These are phyloP conservation scores for Bombus balteatus DNA, from an alignment of 1,140 invertebrate genomes.

Conservation along the genomic window DNA sequence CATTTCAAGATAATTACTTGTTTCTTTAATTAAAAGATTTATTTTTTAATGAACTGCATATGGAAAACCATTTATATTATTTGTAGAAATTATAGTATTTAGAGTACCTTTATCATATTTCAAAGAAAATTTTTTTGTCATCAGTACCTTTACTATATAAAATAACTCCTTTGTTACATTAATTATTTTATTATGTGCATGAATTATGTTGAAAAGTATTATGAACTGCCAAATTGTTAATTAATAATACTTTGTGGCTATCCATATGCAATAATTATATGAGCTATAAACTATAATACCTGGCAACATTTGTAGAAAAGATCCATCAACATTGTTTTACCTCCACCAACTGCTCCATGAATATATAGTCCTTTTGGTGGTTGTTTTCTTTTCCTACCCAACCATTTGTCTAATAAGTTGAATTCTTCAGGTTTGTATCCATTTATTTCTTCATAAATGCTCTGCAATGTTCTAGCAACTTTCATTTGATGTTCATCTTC, in stretches of 20 bases:
- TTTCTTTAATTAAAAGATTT: conserved; percentile 42
- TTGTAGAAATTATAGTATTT: no score
- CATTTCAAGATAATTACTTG: conserved; percentile 35
- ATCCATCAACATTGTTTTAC: conserved; percentile 99
- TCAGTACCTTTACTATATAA: conserved; percentile 14
- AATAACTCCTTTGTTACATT: background rate
- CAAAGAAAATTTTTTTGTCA: conserved; percentile 35
- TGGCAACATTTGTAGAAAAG: conserved; percentile 93
- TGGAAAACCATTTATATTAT: conserved; percentile 61
- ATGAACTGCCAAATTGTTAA: conserved; percentile 10
- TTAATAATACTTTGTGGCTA: conserved; percentile 57
- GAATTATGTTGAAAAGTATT: conserved; percentile 31
- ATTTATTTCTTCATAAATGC: conserved; percentile 86
- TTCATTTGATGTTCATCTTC: conserved; percentile 88
- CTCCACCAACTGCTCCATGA: conserved; percentile 94
- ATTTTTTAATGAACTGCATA: conserved; percentile 55
- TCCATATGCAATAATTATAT: conserved; percentile 62
- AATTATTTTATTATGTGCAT: conserved; percentile 4
- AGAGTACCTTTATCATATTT: conserved; percentile 4
- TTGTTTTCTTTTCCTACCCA: conserved; percentile 76
- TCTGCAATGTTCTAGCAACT: conserved; percentile 87
- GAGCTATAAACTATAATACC: conserved; percentile 78
- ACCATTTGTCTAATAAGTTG: conserved; percentile 80
- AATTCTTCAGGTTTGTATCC: conserved; percentile 84
- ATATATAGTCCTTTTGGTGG: conserved; percentile 91